A percentile compares a stretch with the other conserved stretches of the same genome.
Conservation (phyloP, 2,113 vertebrate genomes). For the Aplodontia rufa region DNA sequence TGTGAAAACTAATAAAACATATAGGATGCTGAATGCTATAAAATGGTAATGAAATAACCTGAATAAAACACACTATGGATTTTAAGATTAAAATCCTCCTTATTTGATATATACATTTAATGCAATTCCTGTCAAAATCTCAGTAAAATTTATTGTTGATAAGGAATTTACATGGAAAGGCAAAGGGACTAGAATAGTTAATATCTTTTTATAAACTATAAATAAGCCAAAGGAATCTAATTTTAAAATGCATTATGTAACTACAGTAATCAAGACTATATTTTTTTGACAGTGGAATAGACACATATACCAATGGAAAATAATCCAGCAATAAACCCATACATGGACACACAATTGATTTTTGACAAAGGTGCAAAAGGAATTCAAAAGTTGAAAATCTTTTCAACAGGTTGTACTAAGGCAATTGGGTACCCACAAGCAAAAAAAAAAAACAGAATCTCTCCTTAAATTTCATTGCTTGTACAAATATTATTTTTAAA, state of each 20-base stretch:
- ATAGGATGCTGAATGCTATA: not conserved
- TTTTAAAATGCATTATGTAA: not conserved
- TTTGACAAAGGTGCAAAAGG: not conserved
- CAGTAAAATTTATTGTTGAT: not conserved
- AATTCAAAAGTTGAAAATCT: not conserved
- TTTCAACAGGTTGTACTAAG: not conserved
- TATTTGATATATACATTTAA: not conserved
- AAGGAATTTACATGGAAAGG: not conserved
- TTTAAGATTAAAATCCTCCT: not conserved
- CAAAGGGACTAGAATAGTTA: not conserved
- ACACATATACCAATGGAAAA: not conserved
- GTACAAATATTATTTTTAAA: not conserved
- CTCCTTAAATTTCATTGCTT: not conserved
- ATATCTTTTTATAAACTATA: not conserved
- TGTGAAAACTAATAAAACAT: not conserved
- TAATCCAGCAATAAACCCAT: not conserved
- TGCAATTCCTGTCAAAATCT: not conserved
- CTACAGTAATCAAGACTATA: not conserved
- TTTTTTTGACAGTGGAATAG: not conserved
- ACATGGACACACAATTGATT: not conserved
- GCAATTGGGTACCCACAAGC: too few species aligned
- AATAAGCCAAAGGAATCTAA: not conserved
- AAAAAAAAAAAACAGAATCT: not conserved
- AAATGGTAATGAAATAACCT: not conserved
- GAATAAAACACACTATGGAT: not conserved